These are phyloP conservation scores for Mugil cephalus DNA, from an alignment of 2,113 vertebrate genomes.

Conservation along the genomic window DNA sequence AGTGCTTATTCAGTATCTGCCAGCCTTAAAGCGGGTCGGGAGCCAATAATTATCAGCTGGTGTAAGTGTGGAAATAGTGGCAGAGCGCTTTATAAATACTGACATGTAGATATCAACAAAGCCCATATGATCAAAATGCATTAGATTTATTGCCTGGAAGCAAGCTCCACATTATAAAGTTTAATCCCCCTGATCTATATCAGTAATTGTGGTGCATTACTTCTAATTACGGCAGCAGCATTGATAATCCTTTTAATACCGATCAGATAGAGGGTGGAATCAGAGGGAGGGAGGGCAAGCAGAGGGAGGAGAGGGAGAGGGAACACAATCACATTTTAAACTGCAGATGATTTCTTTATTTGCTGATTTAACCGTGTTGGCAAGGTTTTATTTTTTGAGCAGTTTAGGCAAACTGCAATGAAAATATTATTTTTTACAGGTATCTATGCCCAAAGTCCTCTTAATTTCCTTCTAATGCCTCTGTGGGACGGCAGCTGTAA, in stretches of 20 bases:
- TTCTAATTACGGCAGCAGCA: slow-evolving; percentile 81
- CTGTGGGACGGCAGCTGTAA: not conserved
- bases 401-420: too few relatives aligned
- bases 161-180: slow-evolving; percentile 74
- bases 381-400: too few relatives aligned
- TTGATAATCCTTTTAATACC: slow-evolving; percentile 84
- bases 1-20: slow-evolving; percentile 17
- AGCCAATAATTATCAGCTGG: slow-evolving; percentile 51
- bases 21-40: slow-evolving; percentile 29
- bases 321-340: slow-evolving; percentile 28
- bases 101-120: slow-evolving; percentile 64
- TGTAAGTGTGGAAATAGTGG: slow-evolving; percentile 41
- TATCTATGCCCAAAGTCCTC: slow-evolving; percentile 1
- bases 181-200: slow-evolving; percentile 82
- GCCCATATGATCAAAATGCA: slow-evolving; percentile 66
- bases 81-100: slow-evolving; percentile 55
- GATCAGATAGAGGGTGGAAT: slow-evolving; percentile 74
- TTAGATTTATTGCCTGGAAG: slow-evolving; percentile 69
- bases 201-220: slow-evolving; percentile 80
- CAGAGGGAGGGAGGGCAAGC: slow-evolving; percentile 50
- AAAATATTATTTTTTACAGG: not conserved
- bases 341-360: not conserved
- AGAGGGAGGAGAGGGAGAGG: slow-evolving; percentile 32
- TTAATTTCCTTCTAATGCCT: not conserved
- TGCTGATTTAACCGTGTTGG: not conserved